Evolutionary conservation across 2,797 vertebrate species (phyloP).

Genomic region (Gallirallus australis): DNA sequence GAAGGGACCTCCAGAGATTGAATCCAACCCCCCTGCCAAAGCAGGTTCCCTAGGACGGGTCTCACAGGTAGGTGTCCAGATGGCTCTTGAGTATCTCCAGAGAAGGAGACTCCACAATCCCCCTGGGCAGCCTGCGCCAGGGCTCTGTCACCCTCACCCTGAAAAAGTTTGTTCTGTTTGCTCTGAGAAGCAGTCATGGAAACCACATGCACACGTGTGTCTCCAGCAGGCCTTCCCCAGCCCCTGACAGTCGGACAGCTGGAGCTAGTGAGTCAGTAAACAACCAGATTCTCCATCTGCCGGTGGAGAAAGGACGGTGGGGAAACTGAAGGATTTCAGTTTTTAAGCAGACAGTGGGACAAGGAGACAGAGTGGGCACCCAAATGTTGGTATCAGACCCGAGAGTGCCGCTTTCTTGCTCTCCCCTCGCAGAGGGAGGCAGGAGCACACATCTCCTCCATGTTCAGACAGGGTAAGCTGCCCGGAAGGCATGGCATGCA

Average conservation of each 20-base stretch:
- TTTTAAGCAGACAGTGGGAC: neutral
- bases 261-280: neutral
- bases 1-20: too few relatives aligned
- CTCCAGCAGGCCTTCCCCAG: neutral
- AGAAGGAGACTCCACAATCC: too few relatives aligned
- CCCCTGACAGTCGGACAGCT: rapidly evolving
- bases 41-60: too few relatives aligned
- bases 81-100: too few relatives aligned
- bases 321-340: neutral
- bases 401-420: neutral
- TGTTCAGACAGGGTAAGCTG: neutral
- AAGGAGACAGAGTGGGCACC: neutral
- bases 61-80: too few relatives aligned
- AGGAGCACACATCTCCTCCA: neutral
- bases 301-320: neutral
- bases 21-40: too few relatives aligned
- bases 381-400: neutral
- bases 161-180: neutral
- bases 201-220: neutral
- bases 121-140: too few relatives aligned
- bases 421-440: neutral
- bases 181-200: neutral
- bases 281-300: rapidly evolving
- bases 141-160: too few relatives aligned
- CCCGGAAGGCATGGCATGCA: neutral